phyloP scores from a whole-genome alignment of 2,888 invertebrate genomes.

The Drosophila multiciliata region DNA sequence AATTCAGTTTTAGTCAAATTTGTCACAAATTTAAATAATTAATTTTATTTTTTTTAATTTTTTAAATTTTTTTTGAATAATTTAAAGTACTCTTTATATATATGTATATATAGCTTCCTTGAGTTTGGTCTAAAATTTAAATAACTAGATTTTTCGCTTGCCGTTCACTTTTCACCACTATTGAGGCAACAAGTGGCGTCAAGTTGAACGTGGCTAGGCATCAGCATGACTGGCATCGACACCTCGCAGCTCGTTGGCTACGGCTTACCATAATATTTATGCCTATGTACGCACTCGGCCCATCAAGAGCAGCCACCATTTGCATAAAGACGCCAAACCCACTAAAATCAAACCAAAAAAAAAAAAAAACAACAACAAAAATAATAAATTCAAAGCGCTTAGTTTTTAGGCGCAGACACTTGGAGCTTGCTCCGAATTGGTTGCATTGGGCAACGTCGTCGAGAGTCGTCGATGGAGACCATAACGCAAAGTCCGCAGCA shows the following conservation, averaged over 20 bases:
- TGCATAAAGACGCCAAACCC: constrained; percentile 67
- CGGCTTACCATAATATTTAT: constrained; percentile 57
- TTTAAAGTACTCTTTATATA: neutral
- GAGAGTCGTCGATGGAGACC: constrained; percentile 46
- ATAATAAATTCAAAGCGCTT: constrained; percentile 23
- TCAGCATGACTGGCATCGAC: constrained; percentile 52
- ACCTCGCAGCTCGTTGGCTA: constrained; percentile 34
- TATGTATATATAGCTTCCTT: neutral
- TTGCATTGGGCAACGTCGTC: constrained; percentile 65
- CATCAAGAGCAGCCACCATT: constrained; percentile 59
- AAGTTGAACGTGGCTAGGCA: constrained; percentile 26
- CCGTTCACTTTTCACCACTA: constrained; percentile 32
- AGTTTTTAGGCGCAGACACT: constrained; percentile 57
- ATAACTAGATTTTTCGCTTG: neutral
- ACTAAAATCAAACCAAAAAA: constrained; percentile 21
- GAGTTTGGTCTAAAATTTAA: neutral
- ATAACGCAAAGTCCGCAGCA: constrained; percentile 22
- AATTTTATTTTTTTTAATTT: neutral
- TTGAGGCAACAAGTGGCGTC: constrained; percentile 28
- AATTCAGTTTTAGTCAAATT: neutral
- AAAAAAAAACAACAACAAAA: neutral
- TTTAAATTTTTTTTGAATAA: neutral
- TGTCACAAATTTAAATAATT: neutral
- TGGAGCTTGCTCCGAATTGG: constrained; percentile 52
- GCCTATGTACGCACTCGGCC: constrained; percentile 50